Evolutionary conservation across 1,140 invertebrate genomes (phyloP).

Genomic region (Drosophila takahashii): DNA sequence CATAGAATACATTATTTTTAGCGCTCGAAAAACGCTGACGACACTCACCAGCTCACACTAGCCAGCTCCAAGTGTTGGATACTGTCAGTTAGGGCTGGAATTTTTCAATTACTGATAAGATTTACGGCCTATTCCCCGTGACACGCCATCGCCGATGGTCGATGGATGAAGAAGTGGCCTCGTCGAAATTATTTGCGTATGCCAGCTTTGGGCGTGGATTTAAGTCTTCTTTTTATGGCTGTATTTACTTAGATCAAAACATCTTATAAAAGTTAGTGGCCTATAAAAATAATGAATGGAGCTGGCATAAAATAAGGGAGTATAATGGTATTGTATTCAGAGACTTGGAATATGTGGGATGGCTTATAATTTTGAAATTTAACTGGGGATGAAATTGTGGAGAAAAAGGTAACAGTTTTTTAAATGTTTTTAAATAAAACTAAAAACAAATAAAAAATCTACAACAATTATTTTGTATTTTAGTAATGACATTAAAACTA

Average conservation of each 20-base stretch:
- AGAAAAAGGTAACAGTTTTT: background rate
- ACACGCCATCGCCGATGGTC: conserved; percentile 17
- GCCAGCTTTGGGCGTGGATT: background rate
- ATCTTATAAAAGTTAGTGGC: background rate
- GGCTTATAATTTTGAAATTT: too few relatives aligned
- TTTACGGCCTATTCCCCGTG: conserved; percentile 49
- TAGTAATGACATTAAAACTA: too few relatives aligned
- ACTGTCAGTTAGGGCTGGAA: conserved; percentile 63
- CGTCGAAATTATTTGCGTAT: conserved; percentile 8
- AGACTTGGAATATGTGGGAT: too few relatives aligned
- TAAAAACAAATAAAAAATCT: background rate
- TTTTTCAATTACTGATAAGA: conserved; percentile 61
- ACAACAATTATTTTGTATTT: too few relatives aligned
- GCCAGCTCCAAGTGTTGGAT: conserved; percentile 56
- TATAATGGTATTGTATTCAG: background rate
- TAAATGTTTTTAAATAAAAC: too few relatives aligned
- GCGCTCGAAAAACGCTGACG: conserved; percentile 57
- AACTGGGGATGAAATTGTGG: too few relatives aligned
- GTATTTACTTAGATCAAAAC: background rate
- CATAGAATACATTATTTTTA: conserved; percentile 73
- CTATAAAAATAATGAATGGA: background rate
- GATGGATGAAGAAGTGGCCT: conserved; percentile 14
- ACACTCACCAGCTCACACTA: too few relatives aligned
- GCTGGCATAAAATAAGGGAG: background rate
- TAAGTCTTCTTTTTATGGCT: conserved; percentile 1